A percentile compares a stretch with the other conserved stretches of the same genome.
Evolutionary conservation across 1,140 invertebrate species (phyloP).

Genomic region (Uloborus diversus): DNA sequence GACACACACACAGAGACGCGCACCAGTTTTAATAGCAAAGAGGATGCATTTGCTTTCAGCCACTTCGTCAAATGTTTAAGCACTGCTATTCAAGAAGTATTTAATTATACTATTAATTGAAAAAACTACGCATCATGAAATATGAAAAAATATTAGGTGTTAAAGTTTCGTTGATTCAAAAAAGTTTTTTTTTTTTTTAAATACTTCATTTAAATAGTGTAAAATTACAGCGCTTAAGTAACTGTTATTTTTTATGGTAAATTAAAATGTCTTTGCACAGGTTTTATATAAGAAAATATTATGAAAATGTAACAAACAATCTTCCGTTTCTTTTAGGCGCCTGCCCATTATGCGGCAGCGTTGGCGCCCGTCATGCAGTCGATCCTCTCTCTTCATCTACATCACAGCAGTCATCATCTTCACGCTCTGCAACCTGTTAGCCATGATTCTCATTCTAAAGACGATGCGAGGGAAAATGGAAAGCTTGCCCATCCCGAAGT

Average conservation of each 20-base stretch:
- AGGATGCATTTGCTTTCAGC: too few species aligned
- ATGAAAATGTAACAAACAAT: too few species aligned
- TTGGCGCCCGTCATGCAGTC: slow-evolving; percentile 34
- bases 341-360: slow-evolving; percentile 49
- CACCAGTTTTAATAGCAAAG: too few species aligned
- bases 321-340: slow-evolving; percentile 33
- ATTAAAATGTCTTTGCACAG: too few species aligned
- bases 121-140: too few species aligned
- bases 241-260: too few species aligned
- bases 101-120: too few species aligned
- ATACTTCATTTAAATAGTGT: not conserved
- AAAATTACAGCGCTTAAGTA: not conserved
- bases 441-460: slow-evolving; percentile 33
- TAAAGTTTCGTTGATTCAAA: not conserved
- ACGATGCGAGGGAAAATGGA: not conserved
- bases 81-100: too few species aligned
- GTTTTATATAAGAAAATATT: too few species aligned
- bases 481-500: not conserved
- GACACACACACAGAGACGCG: too few species aligned
- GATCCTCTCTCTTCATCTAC: slow-evolving; percentile 39
- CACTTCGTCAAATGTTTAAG: too few species aligned
- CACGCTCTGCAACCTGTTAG: slow-evolving; percentile 39
- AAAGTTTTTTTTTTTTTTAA: not conserved
- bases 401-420: slow-evolving; percentile 42
- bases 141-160: not conserved